Percentiles rank a stretch among this genome's conserved stretches.
Evolutionary conservation across 2,797 vertebrate genomes (phyloP).

Genomic region (Dryobates pubescens): DNA sequence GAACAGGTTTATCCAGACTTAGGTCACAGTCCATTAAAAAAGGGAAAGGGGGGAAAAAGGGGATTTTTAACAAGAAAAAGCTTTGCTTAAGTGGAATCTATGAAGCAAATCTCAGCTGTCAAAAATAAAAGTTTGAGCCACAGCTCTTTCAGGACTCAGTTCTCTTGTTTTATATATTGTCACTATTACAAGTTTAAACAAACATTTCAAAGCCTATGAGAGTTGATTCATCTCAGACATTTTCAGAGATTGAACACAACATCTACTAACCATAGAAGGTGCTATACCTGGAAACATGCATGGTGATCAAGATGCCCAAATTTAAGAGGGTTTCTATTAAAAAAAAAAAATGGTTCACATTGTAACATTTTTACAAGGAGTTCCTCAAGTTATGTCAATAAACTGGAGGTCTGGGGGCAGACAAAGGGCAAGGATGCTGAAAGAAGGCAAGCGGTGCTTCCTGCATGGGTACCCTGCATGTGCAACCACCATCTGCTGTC

Average conservation of each 20-base stretch:
- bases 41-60: not conserved
- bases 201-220: accelerated
- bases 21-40: not conserved
- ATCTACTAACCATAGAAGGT: not conserved
- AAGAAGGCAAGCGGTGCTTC: not conserved
- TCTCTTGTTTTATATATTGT: not conserved
- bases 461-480: not conserved
- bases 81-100: not conserved
- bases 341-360: not conserved
- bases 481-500: not conserved
- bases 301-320: not conserved
- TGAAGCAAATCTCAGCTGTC: not conserved
- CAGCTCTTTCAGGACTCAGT: not conserved
- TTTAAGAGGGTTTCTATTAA: not conserved
- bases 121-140: not conserved
- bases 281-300: not conserved
- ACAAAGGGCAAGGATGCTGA: not conserved
- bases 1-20: not conserved
- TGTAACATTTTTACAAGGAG: not conserved
- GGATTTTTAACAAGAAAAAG: not conserved
- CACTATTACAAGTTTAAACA: not conserved
- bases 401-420: not conserved
- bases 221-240: not conserved
- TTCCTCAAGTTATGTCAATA: not conserved
- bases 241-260: not conserved